Conservation (phyloP, 2,888 invertebrate genomes). For the Aphidius colemani region DNA sequence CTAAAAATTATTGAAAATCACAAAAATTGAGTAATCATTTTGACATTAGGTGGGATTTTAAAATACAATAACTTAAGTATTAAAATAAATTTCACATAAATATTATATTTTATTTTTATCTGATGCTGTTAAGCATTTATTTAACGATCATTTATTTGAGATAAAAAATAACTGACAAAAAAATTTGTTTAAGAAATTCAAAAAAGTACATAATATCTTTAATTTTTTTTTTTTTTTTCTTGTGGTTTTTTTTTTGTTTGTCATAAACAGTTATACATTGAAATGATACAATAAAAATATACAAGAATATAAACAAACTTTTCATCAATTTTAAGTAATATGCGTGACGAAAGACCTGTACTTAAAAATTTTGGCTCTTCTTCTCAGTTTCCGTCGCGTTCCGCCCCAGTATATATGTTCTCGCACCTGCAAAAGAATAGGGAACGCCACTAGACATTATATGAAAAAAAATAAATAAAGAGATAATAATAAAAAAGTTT, state of each 20-base stretch:
- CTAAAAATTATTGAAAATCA: too few species aligned
- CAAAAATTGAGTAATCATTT: too few species aligned
- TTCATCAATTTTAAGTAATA: constrained; percentile 21
- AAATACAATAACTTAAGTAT: too few species aligned
- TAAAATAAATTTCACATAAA: too few species aligned
- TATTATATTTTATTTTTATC: too few species aligned
- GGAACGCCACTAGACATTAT: constrained; percentile 24
- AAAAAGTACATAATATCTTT: too few species aligned
- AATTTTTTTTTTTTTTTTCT: too few species aligned
- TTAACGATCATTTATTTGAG: too few species aligned
- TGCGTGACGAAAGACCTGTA: constrained; percentile 25
- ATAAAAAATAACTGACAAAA: too few species aligned
- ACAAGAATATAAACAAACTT: constrained; percentile 6
- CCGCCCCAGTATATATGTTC: constrained; percentile 19
- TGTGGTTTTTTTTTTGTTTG: not conserved
- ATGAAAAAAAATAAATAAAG: constrained; percentile 22
- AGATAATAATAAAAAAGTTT: constrained; percentile 14
- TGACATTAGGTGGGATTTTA: too few species aligned
- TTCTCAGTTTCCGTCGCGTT: constrained; percentile 21
- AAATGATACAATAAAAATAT: constrained; percentile 3
- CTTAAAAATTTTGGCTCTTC: constrained; percentile 9
- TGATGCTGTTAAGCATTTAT: too few species aligned
- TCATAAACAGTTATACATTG: not conserved
- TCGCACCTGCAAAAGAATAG: constrained; percentile 27
- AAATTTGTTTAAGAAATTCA: too few species aligned